A percentile compares a stretch with the other conserved stretches of the same genome.
Conservation (phyloP, 2,797 vertebrate species). For the Buceros bicornis region DNA sequence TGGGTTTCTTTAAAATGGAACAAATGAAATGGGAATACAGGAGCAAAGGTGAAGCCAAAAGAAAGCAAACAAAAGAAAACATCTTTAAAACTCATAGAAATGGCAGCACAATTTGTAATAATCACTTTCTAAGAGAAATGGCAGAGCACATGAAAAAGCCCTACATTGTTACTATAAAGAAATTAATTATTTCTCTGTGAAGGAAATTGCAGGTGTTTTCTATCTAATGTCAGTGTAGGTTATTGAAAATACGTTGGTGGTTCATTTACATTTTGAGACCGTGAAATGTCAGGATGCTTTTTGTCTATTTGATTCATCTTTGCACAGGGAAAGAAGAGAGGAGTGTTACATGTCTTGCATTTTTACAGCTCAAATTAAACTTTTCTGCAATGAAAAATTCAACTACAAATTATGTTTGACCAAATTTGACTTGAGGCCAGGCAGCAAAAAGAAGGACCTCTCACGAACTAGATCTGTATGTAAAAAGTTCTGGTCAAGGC, state of each 20-base stretch:
- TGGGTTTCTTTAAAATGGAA: neutral
- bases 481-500: neutral
- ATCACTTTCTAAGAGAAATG: neutral
- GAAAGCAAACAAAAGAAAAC: neutral
- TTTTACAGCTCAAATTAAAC: slow-evolving; percentile 1
- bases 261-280: slow-evolving; percentile 16
- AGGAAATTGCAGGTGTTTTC: neutral
- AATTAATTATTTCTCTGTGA: neutral
- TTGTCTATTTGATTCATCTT: neutral
- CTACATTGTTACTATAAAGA: neutral
- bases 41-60: neutral
- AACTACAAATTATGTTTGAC: slow-evolving; percentile 21
- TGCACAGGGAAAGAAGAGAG: neutral
- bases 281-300: neutral
- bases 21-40: neutral
- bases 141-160: neutral
- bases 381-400: neutral
- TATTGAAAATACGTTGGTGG: neutral
- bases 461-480: neutral
- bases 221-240: neutral
- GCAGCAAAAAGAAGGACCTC: neutral
- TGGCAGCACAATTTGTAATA: neutral
- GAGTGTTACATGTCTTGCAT: neutral
- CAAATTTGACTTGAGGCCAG: neutral
- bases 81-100: neutral